These are phyloP conservation scores for Grammomys dolichurus DNA, from an alignment of 2,113 vertebrate genomes.

Conservation along the genomic window DNA sequence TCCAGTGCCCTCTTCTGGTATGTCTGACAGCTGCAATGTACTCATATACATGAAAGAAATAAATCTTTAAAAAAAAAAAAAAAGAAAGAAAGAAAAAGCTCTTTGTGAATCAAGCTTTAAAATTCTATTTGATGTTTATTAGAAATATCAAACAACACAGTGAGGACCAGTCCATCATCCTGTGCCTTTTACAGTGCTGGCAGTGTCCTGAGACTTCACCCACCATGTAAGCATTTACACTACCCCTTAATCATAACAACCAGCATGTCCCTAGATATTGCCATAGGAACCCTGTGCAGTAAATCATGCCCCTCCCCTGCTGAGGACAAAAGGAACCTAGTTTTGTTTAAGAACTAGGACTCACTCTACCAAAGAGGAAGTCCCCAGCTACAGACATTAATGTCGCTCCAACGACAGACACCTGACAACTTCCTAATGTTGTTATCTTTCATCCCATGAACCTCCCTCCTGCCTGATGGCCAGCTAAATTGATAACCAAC, in stretches of 20 bases:
- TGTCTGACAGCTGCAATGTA: too few relatives aligned
- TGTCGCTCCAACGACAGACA: rapidly evolving
- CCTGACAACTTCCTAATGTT: not conserved
- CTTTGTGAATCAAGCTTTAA: not conserved
- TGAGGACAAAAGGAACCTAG: not conserved
- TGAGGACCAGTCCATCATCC: not conserved
- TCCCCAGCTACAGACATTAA: not conserved
- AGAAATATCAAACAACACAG: not conserved
- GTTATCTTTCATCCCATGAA: not conserved
- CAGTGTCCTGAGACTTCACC: not conserved
- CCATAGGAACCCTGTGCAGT: not conserved
- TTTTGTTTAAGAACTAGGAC: not conserved
- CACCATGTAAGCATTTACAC: not conserved
- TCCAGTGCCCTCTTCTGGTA: too few relatives aligned
- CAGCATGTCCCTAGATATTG: not conserved
- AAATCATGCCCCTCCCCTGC: too few relatives aligned
- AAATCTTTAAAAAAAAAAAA: too few relatives aligned
- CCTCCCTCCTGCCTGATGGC: not conserved
- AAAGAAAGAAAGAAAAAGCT: not conserved
- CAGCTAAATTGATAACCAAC: not conserved
- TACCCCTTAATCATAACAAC: not conserved
- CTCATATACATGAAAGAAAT: too few relatives aligned
- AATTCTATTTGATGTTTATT: not conserved
- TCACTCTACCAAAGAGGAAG: not conserved
- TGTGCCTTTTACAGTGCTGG: not conserved